Percentiles rank a stretch among this genome's conserved stretches.
Conservation (phyloP, 2,113 vertebrate genomes). For the Ammodytes dubius region DNA sequence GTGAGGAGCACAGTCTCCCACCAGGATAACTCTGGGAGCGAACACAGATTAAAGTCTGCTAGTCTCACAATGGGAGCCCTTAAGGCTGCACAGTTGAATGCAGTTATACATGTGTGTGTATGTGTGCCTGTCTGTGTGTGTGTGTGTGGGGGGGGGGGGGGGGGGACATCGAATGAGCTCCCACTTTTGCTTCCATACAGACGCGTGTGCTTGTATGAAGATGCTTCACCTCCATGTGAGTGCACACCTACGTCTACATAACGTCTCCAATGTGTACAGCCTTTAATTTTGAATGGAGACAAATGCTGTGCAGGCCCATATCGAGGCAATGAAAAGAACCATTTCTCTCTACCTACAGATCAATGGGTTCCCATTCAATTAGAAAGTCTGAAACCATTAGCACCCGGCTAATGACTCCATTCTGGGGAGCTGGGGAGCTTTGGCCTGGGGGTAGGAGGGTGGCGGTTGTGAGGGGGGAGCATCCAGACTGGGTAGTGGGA, state of each 20-base stretch:
- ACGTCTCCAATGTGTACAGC: conserved; percentile 45
- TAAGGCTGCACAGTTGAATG: conserved; percentile 60
- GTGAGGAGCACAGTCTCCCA: conserved; percentile 68
- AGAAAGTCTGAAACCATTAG: conserved; percentile 98
- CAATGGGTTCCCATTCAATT: conserved; percentile 99
- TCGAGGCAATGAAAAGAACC: conserved; percentile 96
- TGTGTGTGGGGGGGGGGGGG: conserved; percentile 1
- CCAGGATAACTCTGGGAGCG: conserved; percentile 58
- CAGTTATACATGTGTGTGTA: conserved; percentile 12
- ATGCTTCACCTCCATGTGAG: conserved; percentile 62
- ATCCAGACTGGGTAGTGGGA: conserved; percentile 68
- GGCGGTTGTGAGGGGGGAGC: conserved; percentile 62
- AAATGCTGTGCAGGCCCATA: conserved; percentile 94
- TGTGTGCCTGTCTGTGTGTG: neutral
- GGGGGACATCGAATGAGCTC: conserved; percentile 1
- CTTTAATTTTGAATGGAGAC: conserved; percentile 93
- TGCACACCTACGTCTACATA: conserved; percentile 82
- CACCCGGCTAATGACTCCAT: conserved; percentile 87
- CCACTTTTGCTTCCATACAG: conserved; percentile 21
- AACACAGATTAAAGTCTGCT: conserved; percentile 75
- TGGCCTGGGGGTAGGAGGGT: conserved; percentile 74
- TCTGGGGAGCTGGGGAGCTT: conserved; percentile 78
- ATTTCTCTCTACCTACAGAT: conserved; percentile 99
- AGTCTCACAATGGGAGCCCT: conserved; percentile 64
- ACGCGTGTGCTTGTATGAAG: conserved; percentile 30